Evolutionary conservation across 1,140 invertebrate species (phyloP).

Genomic region (Drepana arcuata): DNA sequence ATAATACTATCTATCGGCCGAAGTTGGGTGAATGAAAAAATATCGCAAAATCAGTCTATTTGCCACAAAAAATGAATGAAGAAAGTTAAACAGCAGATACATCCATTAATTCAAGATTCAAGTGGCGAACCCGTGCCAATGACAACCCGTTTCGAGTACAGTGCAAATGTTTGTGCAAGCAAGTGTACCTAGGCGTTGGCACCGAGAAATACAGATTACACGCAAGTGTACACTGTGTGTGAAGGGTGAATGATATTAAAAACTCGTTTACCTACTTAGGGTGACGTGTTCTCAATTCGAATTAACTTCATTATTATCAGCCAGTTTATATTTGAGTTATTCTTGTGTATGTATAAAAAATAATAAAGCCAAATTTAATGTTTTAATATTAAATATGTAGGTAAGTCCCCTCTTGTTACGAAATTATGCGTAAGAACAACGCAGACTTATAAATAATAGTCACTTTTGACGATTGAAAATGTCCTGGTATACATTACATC

Average conservation of each 20-base stretch:
- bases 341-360: no score
- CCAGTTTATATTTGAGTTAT: no score
- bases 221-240: slow-evolving; percentile 21
- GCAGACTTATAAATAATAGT: not conserved
- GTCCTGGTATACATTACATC: no score
- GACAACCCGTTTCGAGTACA: slow-evolving; percentile 53
- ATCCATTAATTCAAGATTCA: slow-evolving; percentile 62
- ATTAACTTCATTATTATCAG: no score
- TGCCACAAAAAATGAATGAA: not conserved
- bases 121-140: slow-evolving; percentile 37
- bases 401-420: not conserved
- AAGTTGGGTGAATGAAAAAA: slow-evolving; percentile 1
- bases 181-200: slow-evolving; percentile 40
- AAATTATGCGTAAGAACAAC: not conserved
- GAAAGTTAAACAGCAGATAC: not conserved
- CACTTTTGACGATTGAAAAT: no score
- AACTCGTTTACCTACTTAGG: slow-evolving; percentile 5
- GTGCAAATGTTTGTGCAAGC: slow-evolving; percentile 53
- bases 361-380: no score
- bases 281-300: slow-evolving; percentile 10
- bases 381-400: not conserved
- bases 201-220: slow-evolving; percentile 48
- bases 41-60: no score
- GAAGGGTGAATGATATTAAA: slow-evolving; percentile 50
- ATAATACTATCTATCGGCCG: no score